Percentiles rank a stretch among this genome's conserved stretches.
phyloP scores from a whole-genome alignment of 2,797 vertebrate genomes.

The Ara ararauna region DNA sequence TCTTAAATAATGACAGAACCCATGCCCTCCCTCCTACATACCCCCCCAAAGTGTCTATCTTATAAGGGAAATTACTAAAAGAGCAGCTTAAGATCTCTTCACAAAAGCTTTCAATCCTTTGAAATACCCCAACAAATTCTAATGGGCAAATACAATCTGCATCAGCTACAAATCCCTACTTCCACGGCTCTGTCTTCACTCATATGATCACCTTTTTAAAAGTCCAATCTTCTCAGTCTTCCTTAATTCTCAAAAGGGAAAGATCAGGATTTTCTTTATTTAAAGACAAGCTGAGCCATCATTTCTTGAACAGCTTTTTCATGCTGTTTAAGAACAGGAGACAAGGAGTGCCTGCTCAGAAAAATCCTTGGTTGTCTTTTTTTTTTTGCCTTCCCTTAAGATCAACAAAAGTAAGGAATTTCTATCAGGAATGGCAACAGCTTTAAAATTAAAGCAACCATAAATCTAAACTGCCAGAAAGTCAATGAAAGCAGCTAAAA shows the following conservation, averaged over 20 bases:
- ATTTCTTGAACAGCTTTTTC: background rate
- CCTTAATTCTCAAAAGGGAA: background rate
- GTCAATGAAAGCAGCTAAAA: background rate
- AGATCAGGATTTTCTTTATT: background rate
- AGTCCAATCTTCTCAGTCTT: background rate
- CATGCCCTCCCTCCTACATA: background rate
- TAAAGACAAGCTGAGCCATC: background rate
- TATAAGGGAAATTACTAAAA: background rate
- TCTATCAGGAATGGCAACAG: background rate
- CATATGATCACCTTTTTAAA: background rate
- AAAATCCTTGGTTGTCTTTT: background rate
- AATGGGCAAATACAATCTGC: background rate
- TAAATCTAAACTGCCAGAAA: background rate
- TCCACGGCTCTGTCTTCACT: background rate
- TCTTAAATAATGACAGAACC: constrained; percentile 9
- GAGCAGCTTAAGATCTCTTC: background rate
- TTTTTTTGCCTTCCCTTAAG: background rate
- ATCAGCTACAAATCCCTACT: background rate
- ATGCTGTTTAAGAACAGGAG: background rate
- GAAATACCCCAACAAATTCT: background rate
- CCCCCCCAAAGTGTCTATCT: background rate
- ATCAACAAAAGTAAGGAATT: background rate
- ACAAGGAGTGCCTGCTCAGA: background rate
- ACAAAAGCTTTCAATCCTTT: background rate
- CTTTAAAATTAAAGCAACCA: background rate